Conservation (phyloP, 2,888 invertebrate species). For the Tipula unca region DNA sequence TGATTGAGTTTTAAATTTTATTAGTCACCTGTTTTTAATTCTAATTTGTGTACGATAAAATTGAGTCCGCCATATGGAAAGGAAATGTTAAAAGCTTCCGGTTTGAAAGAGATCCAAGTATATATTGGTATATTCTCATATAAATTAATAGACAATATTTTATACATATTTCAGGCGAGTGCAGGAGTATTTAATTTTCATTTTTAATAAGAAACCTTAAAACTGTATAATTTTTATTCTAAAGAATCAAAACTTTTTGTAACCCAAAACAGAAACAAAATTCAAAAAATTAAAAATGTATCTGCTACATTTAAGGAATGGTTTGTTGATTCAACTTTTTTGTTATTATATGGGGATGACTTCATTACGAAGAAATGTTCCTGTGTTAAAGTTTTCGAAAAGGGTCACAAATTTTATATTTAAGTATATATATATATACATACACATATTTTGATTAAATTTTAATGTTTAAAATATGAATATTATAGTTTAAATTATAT, state of each 20-base stretch:
- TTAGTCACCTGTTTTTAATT: background rate
- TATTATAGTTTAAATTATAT: background rate
- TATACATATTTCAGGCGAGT: background rate
- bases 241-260: background rate
- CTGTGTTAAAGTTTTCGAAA: background rate
- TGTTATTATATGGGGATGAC: background rate
- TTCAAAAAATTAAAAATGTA: background rate
- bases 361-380: background rate
- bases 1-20: background rate
- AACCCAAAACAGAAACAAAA: background rate
- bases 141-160: background rate
- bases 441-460: background rate
- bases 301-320: background rate
- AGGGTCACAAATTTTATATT: background rate
- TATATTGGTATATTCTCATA: background rate
- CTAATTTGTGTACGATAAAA: background rate
- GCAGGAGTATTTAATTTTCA: background rate
- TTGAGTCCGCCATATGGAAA: background rate
- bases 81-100: background rate
- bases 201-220: background rate
- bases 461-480: conserved; percentile 8
- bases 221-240: background rate
- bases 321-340: background rate
- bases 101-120: background rate
- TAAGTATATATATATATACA: background rate